These are phyloP conservation scores for Camelus dromedarius DNA, from an alignment of 2,113 vertebrate genomes.

Conservation along the genomic window DNA sequence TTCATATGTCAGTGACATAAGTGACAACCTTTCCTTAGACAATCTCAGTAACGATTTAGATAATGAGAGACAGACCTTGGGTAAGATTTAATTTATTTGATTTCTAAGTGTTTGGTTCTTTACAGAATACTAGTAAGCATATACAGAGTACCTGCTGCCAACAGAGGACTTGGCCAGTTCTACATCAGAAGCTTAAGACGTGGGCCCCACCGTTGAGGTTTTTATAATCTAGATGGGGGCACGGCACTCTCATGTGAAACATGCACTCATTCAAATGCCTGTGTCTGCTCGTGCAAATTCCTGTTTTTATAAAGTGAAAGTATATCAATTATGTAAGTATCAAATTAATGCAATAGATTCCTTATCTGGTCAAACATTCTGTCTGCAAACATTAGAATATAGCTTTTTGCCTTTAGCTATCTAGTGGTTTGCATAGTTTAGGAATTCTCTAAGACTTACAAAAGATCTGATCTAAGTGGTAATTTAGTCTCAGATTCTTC, in stretches of 20 bases:
- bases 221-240: background rate
- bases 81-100: slow-evolving; percentile 83
- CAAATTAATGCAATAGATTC: background rate
- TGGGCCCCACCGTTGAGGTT: background rate
- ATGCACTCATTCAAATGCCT: background rate
- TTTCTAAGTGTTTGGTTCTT: slow-evolving; percentile 48
- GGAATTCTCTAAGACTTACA: background rate
- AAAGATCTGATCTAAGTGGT: background rate
- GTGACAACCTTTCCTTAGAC: slow-evolving; percentile 97
- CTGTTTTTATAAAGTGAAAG: slow-evolving; percentile 16
- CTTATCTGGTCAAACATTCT: background rate
- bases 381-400: background rate
- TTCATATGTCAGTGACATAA: slow-evolving; percentile 97
- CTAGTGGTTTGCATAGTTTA: background rate
- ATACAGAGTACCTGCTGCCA: background rate
- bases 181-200: background rate
- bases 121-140: background rate
- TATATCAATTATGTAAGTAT: background rate
- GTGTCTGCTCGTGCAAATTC: background rate
- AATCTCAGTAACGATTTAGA: slow-evolving; percentile 95
- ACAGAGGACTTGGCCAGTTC: background rate
- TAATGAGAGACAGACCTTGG: slow-evolving; percentile 91
- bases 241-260: background rate
- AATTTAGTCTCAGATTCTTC: slow-evolving; percentile 1
- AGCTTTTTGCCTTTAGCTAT: background rate